Evolutionary conservation across 2,113 vertebrate genomes (phyloP), one percentile per base, ranked within the genome.

Genomic region (Garra rufa): DNA sequence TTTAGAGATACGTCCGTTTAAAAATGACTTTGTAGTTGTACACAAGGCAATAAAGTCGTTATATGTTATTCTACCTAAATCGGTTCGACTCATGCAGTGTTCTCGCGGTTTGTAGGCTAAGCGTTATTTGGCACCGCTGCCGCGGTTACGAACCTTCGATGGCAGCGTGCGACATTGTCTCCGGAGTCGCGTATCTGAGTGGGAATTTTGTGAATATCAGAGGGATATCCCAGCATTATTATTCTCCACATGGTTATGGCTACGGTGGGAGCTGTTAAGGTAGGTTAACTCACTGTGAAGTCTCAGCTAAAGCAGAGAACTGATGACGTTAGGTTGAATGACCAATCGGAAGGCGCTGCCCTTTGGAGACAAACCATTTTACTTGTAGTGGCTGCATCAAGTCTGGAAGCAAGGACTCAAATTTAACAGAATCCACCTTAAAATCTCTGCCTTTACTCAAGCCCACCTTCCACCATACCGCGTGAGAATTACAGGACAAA

Each of bases 321-420:
- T 93, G 94, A 97, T 97, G 97, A 98, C 97, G 97, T 97, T 95
- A 92, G 95, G 94, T 91, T 92, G 94, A 94, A 92, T 97, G 97
- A 96, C 97, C 97, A 98, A 98, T 98, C 92, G 95, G 95, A 92
- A 97, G 95, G 94, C 96, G 95, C 96, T 98, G 97, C 96, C 97
- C 96, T 98, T 97, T 96, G 95, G 96, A 98, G 97, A 96, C 96
- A 95, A 97, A 97, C 96, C 97, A 96, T 96, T 97, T 96, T 96
- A 96, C 96, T 97, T 95, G 96, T 95, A 96, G 96, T 94, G 95
- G 96, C 95, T 95, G 95, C 95, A 96, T 96, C 95, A 95, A 96
- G 96, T 96, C 96, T 96, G 95, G 92, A 95, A 95, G 96, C 96
- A 93, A 95, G 93, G 95, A 94, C 95, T 95, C 95, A 96, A 97